phyloP scores from a whole-genome alignment of 2,797 vertebrate species.

The Morus bassanus region DNA sequence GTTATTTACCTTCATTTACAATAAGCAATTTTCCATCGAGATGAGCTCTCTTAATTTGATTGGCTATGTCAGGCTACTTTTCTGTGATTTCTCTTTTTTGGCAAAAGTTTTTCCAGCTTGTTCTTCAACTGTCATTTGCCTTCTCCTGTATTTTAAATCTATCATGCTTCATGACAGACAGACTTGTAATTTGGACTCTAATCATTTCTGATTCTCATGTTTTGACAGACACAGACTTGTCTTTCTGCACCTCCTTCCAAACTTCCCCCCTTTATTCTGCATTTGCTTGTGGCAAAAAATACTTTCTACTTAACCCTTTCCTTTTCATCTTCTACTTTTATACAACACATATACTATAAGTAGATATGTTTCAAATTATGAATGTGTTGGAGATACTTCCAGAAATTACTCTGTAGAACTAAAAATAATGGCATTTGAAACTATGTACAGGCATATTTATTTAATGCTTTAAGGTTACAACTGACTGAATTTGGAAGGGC shows the following conservation, averaged over 20 bases:
- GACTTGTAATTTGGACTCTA: slow-evolving; percentile 67
- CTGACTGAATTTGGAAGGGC: not conserved
- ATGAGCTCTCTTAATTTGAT: not conserved
- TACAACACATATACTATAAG: not conserved
- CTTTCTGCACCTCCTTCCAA: slow-evolving; percentile 51
- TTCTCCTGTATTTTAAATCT: slow-evolving; percentile 59
- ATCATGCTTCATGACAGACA: slow-evolving; percentile 61
- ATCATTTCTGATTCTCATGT: slow-evolving; percentile 66
- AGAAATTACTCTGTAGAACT: not conserved
- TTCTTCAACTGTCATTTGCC: slow-evolving; percentile 59
- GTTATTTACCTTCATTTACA: slow-evolving; percentile 30
- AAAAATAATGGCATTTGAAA: not conserved
- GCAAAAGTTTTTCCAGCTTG: slow-evolving; percentile 48
- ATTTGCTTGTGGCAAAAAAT: slow-evolving; percentile 21
- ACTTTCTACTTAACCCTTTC: slow-evolving; percentile 45
- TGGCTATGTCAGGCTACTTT: slow-evolving; percentile 16
- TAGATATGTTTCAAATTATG: not conserved
- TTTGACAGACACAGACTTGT: slow-evolving; percentile 64
- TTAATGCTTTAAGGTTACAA: not conserved
- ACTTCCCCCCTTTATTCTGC: slow-evolving; percentile 34
- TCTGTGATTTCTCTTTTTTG: slow-evolving; percentile 37
- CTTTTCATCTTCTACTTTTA: not conserved
- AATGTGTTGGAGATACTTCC: not conserved
- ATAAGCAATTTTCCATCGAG: not conserved
- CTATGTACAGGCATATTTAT: not conserved